Percentiles rank a stretch among this genome's conserved stretches.
Conservation (phyloP, 2,113 vertebrate genomes). For the Trachemys scripta region DNA sequence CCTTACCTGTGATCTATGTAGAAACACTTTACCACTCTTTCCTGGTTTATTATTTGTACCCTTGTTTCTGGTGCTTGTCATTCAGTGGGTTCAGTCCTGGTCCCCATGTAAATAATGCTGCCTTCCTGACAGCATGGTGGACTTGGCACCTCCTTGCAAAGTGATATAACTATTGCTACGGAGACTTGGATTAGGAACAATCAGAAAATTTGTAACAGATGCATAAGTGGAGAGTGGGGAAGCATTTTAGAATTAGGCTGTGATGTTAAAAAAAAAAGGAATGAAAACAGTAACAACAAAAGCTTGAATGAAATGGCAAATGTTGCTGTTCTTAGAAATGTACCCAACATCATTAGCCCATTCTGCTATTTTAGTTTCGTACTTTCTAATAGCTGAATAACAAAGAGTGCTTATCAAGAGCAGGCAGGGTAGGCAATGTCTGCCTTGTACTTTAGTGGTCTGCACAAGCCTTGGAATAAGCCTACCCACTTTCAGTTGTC, state of each 20-base stretch:
- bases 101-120: not conserved
- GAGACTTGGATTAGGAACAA: not conserved
- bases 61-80: not conserved
- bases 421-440: not conserved
- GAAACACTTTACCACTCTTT: not conserved
- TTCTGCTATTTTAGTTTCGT: not conserved
- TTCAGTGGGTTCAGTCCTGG: not conserved
- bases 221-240: not conserved
- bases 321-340: not conserved
- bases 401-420: not conserved
- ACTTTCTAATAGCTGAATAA: not conserved
- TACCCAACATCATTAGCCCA: not conserved
- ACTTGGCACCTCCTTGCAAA: not conserved
- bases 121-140: not conserved
- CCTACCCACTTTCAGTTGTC: not conserved
- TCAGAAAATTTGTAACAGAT: not conserved
- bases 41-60: not conserved
- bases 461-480: not conserved
- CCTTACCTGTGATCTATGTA: rapidly evolving
- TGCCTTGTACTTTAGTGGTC: not conserved
- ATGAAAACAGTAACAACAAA: not conserved
- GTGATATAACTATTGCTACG: not conserved
- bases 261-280: not conserved
- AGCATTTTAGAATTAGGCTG: not conserved
- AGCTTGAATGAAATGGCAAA: not conserved